Percentiles rank a stretch among this genome's conserved stretches.
phyloP scores from a whole-genome alignment of 2,888 invertebrate genomes.

The Erebia palarica region DNA sequence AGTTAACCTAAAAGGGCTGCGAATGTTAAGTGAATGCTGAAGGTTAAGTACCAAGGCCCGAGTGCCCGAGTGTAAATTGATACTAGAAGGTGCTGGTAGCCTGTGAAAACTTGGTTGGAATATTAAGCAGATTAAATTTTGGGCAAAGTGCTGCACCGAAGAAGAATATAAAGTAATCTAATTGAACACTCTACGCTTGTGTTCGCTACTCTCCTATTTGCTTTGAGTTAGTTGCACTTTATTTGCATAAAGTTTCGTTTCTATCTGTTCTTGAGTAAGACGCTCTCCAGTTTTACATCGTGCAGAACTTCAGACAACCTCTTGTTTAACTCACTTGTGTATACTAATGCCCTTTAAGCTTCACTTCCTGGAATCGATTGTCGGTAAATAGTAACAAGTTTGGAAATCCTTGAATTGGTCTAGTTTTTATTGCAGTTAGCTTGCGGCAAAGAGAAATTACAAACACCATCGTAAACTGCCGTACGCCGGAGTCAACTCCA shows the following conservation, averaged over 20 bases:
- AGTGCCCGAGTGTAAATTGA: not conserved
- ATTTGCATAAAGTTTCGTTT: conserved; percentile 19
- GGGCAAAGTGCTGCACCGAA: conserved; percentile 8
- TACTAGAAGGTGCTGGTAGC: not conserved
- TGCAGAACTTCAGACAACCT: not conserved
- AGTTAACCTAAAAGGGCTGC: not conserved
- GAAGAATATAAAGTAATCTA: conserved; percentile 11
- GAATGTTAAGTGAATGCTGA: conserved; percentile 1
- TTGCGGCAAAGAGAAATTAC: too few species aligned
- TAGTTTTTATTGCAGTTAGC: too few species aligned
- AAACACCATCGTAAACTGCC: too few species aligned
- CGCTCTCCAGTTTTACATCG: conserved; percentile 7
- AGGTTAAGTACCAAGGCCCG: conserved; percentile 1
- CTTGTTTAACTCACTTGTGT: not conserved
- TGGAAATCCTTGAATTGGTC: not conserved
- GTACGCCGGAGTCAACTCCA: too few species aligned
- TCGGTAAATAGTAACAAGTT: not conserved
- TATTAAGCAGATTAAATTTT: conserved; percentile 4
- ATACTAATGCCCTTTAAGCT: not conserved
- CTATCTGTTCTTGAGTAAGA: conserved; percentile 4
- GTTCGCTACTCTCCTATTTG: conserved; percentile 4
- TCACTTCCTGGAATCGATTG: not conserved
- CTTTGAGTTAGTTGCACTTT: conserved; percentile 16
- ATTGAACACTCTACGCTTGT: conserved; percentile 12
- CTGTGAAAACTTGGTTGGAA: conserved; percentile 3